These are phyloP conservation scores for Echinarachnius parma DNA, from an alignment of 53 echinoderm and acorn worm species.

Conservation along the genomic window DNA sequence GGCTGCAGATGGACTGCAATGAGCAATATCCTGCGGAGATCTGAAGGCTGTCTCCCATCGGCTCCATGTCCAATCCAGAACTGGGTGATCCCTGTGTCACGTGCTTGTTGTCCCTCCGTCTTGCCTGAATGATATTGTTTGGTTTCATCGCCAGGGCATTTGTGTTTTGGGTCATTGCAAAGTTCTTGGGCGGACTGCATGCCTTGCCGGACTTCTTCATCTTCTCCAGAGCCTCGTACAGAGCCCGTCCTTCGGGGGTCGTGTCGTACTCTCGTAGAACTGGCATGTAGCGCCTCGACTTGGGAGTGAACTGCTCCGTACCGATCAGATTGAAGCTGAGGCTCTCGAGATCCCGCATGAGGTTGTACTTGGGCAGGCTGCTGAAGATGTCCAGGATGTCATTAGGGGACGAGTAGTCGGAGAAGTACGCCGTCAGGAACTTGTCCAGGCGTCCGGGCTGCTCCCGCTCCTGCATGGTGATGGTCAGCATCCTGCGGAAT, in stretches of 20 bases:
- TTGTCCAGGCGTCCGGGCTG: background rate
- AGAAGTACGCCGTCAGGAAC: conserved; percentile 20
- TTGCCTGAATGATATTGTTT: too few relatives aligned
- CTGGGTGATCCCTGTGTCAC: too few relatives aligned
- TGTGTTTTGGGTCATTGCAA: too few relatives aligned
- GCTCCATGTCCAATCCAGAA: too few relatives aligned
- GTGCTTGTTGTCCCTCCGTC: too few relatives aligned
- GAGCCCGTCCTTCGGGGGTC: conserved; percentile 9
- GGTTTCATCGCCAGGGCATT: too few relatives aligned
- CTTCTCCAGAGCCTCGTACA: conserved; percentile 1
- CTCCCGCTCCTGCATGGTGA: conserved; percentile 27
- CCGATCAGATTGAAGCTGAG: conserved; percentile 12
- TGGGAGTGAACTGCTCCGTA: conserved; percentile 24
- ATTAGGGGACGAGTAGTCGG: background rate
- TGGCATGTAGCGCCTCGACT: conserved; percentile 20
- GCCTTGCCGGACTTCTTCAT: too few relatives aligned
- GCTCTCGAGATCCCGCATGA: conserved; percentile 22
- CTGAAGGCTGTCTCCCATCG: too few relatives aligned
- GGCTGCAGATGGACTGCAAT: too few relatives aligned
- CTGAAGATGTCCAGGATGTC: conserved; percentile 15
- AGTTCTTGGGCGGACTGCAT: too few relatives aligned
- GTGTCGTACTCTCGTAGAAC: background rate
- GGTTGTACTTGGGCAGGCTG: conserved; percentile 3
- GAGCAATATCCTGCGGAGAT: too few relatives aligned
- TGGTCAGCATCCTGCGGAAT: conserved; percentile 25